Percentiles rank a stretch among this genome's conserved stretches.
Conservation (phyloP, 2,113 vertebrate species). For the Leuciscus idus region DNA sequence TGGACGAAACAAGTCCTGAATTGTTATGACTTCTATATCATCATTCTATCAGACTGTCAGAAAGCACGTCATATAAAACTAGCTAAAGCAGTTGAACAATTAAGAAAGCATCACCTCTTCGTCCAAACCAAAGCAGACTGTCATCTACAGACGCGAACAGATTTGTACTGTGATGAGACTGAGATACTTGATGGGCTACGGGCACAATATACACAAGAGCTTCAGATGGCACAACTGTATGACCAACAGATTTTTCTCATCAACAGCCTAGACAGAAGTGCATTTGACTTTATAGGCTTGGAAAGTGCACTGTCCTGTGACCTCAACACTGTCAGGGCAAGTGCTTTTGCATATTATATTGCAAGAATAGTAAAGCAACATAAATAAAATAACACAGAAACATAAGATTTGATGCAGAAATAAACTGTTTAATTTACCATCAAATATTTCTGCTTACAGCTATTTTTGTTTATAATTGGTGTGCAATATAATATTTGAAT, state of each 20-base stretch:
- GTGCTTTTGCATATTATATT: slow-evolving; percentile 52
- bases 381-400: not conserved
- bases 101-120: slow-evolving; percentile 43
- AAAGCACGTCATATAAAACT: slow-evolving; percentile 38
- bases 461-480: not conserved
- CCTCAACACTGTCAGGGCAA: slow-evolving; percentile 45
- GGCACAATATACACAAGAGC: slow-evolving; percentile 35
- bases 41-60: slow-evolving; percentile 49
- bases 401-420: slow-evolving; percentile 6
- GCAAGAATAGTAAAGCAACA: not conserved
- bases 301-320: slow-evolving; percentile 46
- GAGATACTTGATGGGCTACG: slow-evolving; percentile 51
- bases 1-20: slow-evolving; percentile 5
- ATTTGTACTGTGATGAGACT: slow-evolving; percentile 37
- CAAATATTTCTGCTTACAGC: not conserved
- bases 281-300: slow-evolving; percentile 49
- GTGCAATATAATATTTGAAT: not conserved
- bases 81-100: slow-evolving; percentile 20
- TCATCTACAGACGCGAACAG: slow-evolving; percentile 36
- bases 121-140: slow-evolving; percentile 53
- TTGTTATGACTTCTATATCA: slow-evolving; percentile 46
- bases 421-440: not conserved
- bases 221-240: slow-evolving; percentile 18
- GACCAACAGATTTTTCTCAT: slow-evolving; percentile 49
- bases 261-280: slow-evolving; percentile 44